Evolutionary conservation across 2,797 vertebrate species (phyloP).

Genomic region (Phoxinus dragarum): DNA sequence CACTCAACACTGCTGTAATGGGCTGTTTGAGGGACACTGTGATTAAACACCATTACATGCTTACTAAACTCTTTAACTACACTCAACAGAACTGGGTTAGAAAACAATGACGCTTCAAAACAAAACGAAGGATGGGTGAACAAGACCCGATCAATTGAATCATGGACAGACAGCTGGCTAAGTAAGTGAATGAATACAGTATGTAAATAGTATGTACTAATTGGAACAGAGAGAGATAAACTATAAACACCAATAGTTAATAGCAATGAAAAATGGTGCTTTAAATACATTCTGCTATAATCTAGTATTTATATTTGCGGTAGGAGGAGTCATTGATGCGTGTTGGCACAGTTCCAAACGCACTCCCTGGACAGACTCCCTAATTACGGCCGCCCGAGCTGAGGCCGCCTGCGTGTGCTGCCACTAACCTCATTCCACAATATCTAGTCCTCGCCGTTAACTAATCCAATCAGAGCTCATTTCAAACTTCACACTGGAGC

Average conservation of each 20-base stretch:
- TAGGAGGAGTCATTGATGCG: slow-evolving; percentile 56
- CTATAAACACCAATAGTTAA: slow-evolving; percentile 52
- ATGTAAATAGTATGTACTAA: neutral
- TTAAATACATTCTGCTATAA: slow-evolving; percentile 32
- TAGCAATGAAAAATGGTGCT: slow-evolving; percentile 40
- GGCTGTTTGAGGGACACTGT: slow-evolving; percentile 77
- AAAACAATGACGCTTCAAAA: slow-evolving; percentile 68
- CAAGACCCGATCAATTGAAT: neutral
- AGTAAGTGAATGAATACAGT: neutral
- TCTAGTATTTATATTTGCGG: slow-evolving; percentile 20
- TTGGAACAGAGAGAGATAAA: neutral
- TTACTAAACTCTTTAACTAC: slow-evolving; percentile 64
- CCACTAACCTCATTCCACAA: slow-evolving; percentile 67
- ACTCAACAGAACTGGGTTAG: slow-evolving; percentile 74
- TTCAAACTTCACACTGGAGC: slow-evolving; percentile 72
- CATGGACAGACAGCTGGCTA: neutral
- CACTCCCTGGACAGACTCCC: slow-evolving; percentile 63
- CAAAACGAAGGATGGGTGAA: neutral
- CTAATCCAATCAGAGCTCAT: slow-evolving; percentile 69
- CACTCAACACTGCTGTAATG: slow-evolving; percentile 76
- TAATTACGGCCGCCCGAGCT: slow-evolving; percentile 64
- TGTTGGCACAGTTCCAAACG: slow-evolving; percentile 63
- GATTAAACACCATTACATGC: slow-evolving; percentile 79
- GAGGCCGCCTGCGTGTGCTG: slow-evolving; percentile 62
- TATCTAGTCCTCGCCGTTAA: slow-evolving; percentile 71